phyloP scores from a whole-genome alignment of 2,113 vertebrate genomes.

The Marcusenius ussheri region DNA sequence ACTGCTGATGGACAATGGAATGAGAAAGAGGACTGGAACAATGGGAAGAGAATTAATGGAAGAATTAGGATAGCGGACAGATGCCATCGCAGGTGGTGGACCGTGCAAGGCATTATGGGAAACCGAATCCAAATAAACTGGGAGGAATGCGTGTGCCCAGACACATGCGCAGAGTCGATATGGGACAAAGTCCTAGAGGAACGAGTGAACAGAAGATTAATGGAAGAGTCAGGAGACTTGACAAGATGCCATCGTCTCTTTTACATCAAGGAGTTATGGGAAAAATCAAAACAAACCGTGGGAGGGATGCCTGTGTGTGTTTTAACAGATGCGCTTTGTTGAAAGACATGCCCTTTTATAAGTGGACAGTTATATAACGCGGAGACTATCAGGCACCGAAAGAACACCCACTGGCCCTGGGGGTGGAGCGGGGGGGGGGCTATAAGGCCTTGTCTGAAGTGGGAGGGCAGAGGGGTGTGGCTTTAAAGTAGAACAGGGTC shows the following conservation, averaged over 20 bases:
- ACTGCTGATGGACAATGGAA: neutral
- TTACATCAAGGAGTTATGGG: neutral
- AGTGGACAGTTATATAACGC: neutral
- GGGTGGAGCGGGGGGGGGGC: neutral
- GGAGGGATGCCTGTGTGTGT: neutral
- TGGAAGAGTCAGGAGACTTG: neutral
- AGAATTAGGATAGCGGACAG: neutral
- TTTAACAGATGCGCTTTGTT: neutral
- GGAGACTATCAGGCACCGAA: neutral
- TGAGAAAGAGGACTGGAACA: neutral
- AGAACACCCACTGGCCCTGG: neutral
- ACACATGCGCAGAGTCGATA: neutral
- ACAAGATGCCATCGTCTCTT: neutral
- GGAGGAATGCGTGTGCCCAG: neutral
- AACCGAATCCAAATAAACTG: neutral
- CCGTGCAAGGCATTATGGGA: neutral
- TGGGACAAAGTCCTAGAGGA: neutral
- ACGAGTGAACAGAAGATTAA: neutral
- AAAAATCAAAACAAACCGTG: neutral
- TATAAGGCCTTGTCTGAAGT: neutral
- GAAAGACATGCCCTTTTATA: constrained; percentile 3
- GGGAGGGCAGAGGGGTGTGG: neutral
- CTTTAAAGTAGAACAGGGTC: neutral
- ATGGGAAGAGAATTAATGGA: neutral
- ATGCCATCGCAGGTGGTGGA: neutral